Evolutionary conservation across 2,113 vertebrate species (phyloP).

Genomic region (Geococcyx californianus): DNA sequence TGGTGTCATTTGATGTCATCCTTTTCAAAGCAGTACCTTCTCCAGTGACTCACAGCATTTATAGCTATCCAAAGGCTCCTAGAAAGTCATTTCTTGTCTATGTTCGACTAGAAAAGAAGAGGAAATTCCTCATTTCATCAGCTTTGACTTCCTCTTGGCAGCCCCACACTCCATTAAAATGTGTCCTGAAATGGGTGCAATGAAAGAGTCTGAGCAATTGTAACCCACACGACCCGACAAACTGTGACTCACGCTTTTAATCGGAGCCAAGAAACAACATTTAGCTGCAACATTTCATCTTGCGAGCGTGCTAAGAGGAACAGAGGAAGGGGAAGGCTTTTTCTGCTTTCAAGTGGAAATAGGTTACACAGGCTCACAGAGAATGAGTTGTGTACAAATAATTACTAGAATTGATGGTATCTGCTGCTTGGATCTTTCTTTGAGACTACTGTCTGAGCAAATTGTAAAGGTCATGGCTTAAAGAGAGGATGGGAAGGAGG

Average conservation of each 20-base stretch:
- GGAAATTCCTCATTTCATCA: conserved; percentile 25
- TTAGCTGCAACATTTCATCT: conserved; percentile 20
- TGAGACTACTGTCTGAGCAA: background rate
- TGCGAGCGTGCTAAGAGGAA: background rate
- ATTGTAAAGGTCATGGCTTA: background rate
- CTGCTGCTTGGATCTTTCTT: background rate
- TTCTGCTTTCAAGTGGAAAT: conserved; percentile 15
- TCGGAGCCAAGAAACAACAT: conserved; percentile 36
- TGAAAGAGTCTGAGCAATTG: background rate
- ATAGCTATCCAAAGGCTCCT: background rate
- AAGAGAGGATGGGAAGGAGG: background rate
- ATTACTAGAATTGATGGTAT: background rate
- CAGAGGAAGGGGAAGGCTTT: background rate
- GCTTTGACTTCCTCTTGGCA: conserved; percentile 3
- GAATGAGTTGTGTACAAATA: background rate
- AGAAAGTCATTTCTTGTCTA: background rate
- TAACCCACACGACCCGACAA: background rate
- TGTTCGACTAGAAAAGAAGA: background rate
- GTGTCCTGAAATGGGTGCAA: background rate
- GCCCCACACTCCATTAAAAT: background rate
- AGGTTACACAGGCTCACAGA: background rate
- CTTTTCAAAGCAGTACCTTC: background rate
- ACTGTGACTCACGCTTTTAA: conserved; percentile 59
- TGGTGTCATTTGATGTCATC: no score
- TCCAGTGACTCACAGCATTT: background rate